Conservation (phyloP, 1,140 invertebrate genomes). For the Glomeris maerens region DNA sequence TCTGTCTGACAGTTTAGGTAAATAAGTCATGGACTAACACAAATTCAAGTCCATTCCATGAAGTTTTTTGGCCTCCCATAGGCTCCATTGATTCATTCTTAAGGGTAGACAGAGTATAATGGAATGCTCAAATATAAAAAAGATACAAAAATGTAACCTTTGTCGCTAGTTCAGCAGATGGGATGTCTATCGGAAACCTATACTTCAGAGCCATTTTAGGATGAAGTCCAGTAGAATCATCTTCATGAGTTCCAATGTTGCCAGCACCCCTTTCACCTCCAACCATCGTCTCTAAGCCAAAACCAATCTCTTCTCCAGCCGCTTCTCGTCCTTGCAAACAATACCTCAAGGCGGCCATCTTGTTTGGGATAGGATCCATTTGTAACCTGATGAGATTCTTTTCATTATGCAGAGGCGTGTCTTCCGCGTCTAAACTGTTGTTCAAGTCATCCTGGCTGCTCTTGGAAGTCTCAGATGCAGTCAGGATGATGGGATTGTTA, state of each 20-base stretch:
- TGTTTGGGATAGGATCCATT: constrained; percentile 19
- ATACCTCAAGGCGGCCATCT: too few species aligned
- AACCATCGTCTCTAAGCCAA: constrained; percentile 17
- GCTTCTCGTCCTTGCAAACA: constrained; percentile 16
- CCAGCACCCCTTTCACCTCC: too few species aligned
- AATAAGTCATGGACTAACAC: too few species aligned
- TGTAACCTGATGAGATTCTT: constrained; percentile 18
- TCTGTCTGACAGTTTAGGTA: too few species aligned
- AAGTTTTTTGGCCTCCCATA: too few species aligned
- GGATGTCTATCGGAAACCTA: constrained; percentile 8
- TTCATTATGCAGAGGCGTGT: constrained; percentile 15
- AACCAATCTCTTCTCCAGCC: neutral
- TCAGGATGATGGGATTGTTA: constrained; percentile 11
- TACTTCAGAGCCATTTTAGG: neutral
- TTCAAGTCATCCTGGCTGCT: neutral
- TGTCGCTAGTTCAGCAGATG: neutral
- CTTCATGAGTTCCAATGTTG: constrained; percentile 9
- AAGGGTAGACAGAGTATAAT: too few species aligned
- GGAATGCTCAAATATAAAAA: too few species aligned
- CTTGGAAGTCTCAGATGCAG: neutral
- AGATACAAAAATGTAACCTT: too few species aligned
- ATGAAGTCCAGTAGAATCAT: too few species aligned
- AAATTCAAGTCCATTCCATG: too few species aligned
- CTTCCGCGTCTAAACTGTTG: neutral
- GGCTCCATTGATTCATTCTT: too few species aligned